Evolutionary conservation across 2,113 vertebrate species (phyloP).

Genomic region (Gopherus evgoodei): DNA sequence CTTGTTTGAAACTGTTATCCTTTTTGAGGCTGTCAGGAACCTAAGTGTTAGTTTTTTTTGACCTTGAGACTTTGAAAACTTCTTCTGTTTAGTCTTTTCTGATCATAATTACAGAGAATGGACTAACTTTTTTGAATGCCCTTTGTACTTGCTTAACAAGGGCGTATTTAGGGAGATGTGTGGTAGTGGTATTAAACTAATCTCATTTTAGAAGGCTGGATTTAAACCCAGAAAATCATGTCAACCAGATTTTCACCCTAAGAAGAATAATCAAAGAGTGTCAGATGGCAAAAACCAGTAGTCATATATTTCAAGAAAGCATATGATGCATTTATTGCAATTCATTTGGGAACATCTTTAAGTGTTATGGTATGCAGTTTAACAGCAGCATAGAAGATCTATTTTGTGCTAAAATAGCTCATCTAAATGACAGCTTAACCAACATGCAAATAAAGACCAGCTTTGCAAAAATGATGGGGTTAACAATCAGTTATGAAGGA

Average conservation of each 20-base stretch:
- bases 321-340: not conserved
- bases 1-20: not conserved
- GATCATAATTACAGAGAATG: not conserved
- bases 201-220: slow-evolving; percentile 2
- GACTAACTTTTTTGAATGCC: not conserved
- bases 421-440: not conserved
- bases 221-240: not conserved
- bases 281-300: not conserved
- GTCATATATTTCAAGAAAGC: not conserved
- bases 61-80: not conserved
- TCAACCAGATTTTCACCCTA: not conserved
- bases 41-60: fast-evolving
- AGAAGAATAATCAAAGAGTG: not conserved
- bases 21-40: not conserved
- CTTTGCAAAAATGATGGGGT: not conserved
- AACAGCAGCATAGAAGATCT: not conserved
- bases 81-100: not conserved
- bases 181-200: not conserved
- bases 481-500: not conserved
- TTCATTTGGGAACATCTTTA: slow-evolving; percentile 10
- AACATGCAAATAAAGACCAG: slow-evolving; percentile 45
- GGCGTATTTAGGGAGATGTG: not conserved
- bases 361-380: not conserved
- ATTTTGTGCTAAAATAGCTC: slow-evolving; percentile 41
- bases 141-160: not conserved